Percentiles rank a stretch among this genome's conserved stretches.
Evolutionary conservation across 2,888 invertebrate genomes (phyloP).

Genomic region (Mythimna pallens): DNA sequence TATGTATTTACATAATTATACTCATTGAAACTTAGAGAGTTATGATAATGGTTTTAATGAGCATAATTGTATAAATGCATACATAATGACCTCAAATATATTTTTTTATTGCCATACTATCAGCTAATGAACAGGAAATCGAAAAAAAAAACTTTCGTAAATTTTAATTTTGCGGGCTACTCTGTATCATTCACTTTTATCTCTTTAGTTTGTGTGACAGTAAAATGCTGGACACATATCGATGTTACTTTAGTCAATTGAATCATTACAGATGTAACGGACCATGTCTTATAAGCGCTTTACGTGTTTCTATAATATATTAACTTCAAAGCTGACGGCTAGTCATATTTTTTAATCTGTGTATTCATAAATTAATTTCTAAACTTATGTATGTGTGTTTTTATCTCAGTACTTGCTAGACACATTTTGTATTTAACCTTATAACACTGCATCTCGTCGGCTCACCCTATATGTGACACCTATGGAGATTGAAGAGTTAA

Average conservation of each 20-base stretch:
- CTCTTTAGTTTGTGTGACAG: slow-evolving; percentile 19
- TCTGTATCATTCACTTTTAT: background rate
- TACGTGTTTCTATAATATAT: slow-evolving; percentile 52
- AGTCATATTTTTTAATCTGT: slow-evolving; percentile 69
- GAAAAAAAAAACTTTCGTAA: too few relatives aligned
- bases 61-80: too few relatives aligned
- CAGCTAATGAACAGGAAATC: too few relatives aligned
- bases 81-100: too few relatives aligned
- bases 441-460: too few relatives aligned
- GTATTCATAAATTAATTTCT: slow-evolving; percentile 47
- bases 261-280: slow-evolving; percentile 51
- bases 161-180: too few relatives aligned
- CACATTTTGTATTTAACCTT: background rate
- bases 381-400: slow-evolving; percentile 35
- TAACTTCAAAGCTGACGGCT: slow-evolving; percentile 64
- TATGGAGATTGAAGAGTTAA: too few relatives aligned
- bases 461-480: too few relatives aligned
- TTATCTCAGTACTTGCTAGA: slow-evolving; percentile 2
- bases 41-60: too few relatives aligned
- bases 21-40: too few relatives aligned
- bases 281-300: slow-evolving; percentile 64
- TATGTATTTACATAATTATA: too few relatives aligned
- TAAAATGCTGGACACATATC: slow-evolving; percentile 33
- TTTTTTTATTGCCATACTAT: too few relatives aligned
- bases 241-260: slow-evolving; percentile 53